A percentile compares a stretch with the other conserved stretches of the same genome.
Conservation (phyloP, 2,888 invertebrate species). For the Oligia fasciuncula region DNA sequence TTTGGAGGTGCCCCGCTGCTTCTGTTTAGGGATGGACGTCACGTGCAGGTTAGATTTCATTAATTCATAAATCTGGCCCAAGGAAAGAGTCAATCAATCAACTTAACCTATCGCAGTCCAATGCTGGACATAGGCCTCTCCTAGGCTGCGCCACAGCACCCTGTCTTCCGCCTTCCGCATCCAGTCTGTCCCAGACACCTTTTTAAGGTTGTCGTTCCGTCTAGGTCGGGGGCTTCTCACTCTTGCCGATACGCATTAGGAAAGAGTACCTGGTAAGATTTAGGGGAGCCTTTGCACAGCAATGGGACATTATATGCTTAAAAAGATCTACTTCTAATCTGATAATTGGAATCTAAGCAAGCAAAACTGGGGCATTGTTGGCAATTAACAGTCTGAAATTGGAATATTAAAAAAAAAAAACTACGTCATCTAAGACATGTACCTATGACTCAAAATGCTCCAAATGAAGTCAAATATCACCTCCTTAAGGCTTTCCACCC, state of each 20-base stretch:
- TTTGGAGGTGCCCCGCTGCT: slow-evolving; percentile 94
- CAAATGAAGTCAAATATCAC: neutral
- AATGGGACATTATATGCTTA: neutral
- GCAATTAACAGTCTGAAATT: neutral
- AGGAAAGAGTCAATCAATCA: neutral
- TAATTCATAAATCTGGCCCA: neutral
- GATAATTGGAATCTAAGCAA: neutral
- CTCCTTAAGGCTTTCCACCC: neutral
- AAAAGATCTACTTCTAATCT: neutral
- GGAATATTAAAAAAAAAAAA: neutral
- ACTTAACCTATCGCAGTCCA: neutral
- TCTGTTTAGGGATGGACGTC: slow-evolving; percentile 90
- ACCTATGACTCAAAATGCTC: too few species aligned
- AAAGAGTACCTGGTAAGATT: neutral
- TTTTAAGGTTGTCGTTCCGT: neutral
- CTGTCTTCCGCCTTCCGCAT: neutral
- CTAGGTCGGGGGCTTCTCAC: neutral
- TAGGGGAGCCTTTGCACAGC: too few species aligned
- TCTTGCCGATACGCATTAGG: neutral
- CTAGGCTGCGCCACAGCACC: neutral
- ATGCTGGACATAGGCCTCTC: neutral
- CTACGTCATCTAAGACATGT: neutral
- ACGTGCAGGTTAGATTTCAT: slow-evolving; percentile 90
- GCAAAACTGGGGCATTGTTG: neutral
- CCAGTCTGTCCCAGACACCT: neutral